Base-by-base conservation (phyloP, 2,888 invertebrate species). In the Endomychus coccineus region DNA sequence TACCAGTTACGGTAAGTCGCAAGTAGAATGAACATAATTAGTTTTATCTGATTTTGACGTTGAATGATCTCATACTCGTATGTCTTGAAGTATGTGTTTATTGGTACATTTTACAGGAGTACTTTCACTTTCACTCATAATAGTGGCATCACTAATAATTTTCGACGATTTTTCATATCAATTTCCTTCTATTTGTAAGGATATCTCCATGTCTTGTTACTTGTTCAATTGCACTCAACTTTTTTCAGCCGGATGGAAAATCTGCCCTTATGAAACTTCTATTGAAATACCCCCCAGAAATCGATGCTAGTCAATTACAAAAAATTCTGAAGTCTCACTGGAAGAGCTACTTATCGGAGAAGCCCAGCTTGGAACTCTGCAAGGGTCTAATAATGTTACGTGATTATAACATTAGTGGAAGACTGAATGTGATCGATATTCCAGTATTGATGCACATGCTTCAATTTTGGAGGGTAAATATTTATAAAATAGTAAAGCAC, bases 321-420 rank as follows among this genome's bases (percentile, higher is more conserved):
- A 73, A 75, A 55, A 73, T 77, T 40, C 59, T 76, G 37, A 71
- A 72, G 52, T 60, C 71, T 7, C 69, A 74, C 59, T 77, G 76
- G 74, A 73, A 71, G 58, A 64, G 66, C 19, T 74, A 68, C 54
- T 54, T 77, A 27, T 66, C 71, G 22, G 73, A 74, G 44, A 75
- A 75, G 55, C 78, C 79, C 23, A 74, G 74, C 47, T 62, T 75
- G 45, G 80, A 77, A 60, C 65, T 80, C 48, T 78, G 79, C 59
- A 75, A 80, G 61, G 77, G 78, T 58, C 67, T 82, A 33, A 73
- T 80, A 43, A 78, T 80, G 76, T 65, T 80, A 56, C 66, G 78
- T 43, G 81, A 81, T 65, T 71, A 71, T 45, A 74, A 73, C 53
- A 75, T 78, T 48, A 74, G 75, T 51, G 81, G 80, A 10, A 67